Percentiles rank a stretch among this genome's conserved stretches.
Conservation (phyloP, 1,140 invertebrate species). For the Heliconius hermathena region DNA sequence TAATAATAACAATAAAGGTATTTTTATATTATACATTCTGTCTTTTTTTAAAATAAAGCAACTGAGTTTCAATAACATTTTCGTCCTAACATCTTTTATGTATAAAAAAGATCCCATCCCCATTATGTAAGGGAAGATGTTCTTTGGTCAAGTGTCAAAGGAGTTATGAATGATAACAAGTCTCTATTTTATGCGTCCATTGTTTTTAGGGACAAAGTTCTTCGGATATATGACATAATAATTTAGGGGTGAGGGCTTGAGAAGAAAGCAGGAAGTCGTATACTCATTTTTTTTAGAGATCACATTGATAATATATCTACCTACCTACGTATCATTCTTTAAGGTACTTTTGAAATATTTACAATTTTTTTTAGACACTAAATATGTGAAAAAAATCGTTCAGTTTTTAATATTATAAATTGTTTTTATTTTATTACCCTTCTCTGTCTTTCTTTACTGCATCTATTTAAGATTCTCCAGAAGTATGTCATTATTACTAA, state of each 20-base stretch:
- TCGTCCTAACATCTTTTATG: slow-evolving; percentile 8
- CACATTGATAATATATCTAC: too few relatives aligned
- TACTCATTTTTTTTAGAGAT: background rate
- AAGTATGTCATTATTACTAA: too few relatives aligned
- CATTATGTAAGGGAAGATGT: background rate
- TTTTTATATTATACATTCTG: too few relatives aligned
- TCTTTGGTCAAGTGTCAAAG: slow-evolving; percentile 17
- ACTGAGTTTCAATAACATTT: slow-evolving; percentile 5
- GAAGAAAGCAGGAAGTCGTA: background rate
- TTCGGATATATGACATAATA: slow-evolving; percentile 5
- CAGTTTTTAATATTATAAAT: too few relatives aligned
- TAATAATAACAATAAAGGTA: too few relatives aligned
- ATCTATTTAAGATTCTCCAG: too few relatives aligned
- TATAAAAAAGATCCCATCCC: slow-evolving; percentile 1
- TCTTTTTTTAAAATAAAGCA: background rate
- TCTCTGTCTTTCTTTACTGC: too few relatives aligned
- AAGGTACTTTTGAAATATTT: too few relatives aligned
- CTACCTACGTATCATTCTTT: too few relatives aligned
- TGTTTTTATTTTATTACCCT: too few relatives aligned
- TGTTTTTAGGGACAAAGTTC: slow-evolving; percentile 4
- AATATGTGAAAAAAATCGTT: too few relatives aligned
- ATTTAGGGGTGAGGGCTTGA: background rate
- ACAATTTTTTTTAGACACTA: too few relatives aligned
- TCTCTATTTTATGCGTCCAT: background rate
- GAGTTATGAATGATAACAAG: slow-evolving; percentile 10